These are phyloP conservation scores for Psophia crepitans DNA, from an alignment of 2,113 vertebrate species.

Conservation along the genomic window DNA sequence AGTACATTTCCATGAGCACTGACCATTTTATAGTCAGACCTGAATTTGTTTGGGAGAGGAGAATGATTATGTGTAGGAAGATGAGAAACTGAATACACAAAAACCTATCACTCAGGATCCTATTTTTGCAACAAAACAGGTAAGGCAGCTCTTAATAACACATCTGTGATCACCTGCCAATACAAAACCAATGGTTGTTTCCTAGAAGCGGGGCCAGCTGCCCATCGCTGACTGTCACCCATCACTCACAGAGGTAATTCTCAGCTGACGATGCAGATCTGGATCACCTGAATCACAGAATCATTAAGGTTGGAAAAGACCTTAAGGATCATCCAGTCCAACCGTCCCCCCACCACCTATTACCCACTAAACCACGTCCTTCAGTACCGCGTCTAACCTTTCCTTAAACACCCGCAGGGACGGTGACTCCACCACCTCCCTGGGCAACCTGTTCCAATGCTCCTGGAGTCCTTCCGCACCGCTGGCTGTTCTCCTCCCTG, in stretches of 20 bases:
- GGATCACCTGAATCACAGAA: no score
- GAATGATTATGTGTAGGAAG: not conserved
- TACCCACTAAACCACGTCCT: no score
- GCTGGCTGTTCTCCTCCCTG: not conserved
- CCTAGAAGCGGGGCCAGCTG: not conserved
- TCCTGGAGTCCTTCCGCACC: accelerated
- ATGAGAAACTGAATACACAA: not conserved
- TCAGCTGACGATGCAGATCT: accelerated
- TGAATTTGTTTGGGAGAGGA: not conserved
- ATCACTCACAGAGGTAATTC: accelerated
- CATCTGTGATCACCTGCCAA: not conserved
- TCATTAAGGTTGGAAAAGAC: no score
- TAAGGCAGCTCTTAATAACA: accelerated
- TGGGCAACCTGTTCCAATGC: no score
- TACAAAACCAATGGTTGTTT: not conserved
- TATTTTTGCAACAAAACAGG: not conserved
- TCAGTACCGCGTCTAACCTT: no score
- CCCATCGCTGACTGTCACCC: not conserved
- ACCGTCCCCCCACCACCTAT: no score
- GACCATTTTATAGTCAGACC: not conserved
- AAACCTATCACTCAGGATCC: not conserved
- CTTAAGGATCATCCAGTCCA: no score
- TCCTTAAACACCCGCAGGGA: no score
- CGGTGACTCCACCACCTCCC: no score
- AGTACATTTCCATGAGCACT: not conserved